Evolutionary conservation across 1,140 invertebrate species (phyloP).

Genomic region (Micrasema minimum): DNA sequence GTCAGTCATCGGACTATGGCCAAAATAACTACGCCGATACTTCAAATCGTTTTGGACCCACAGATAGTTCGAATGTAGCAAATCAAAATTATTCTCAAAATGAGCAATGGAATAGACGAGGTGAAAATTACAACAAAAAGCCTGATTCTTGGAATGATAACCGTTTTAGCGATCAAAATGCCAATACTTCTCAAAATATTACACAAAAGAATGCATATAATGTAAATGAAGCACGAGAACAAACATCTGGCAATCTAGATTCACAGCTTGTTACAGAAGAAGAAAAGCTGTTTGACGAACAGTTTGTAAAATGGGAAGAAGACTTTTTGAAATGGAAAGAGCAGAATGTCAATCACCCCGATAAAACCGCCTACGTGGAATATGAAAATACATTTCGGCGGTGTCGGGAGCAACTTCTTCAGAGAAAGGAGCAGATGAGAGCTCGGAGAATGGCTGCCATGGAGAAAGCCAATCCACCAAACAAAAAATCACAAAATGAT

Average conservation of each 20-base stretch:
- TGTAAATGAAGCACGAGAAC: too few species aligned
- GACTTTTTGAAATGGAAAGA: conserved; percentile 87
- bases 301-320: conserved; percentile 86
- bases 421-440: conserved; percentile 82
- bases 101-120: not conserved
- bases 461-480: conserved; percentile 20
- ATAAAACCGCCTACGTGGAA: conserved; percentile 82
- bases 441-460: conserved; percentile 66
- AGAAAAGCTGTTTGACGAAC: conserved; percentile 82
- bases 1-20: not conserved
- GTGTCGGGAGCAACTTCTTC: conserved; percentile 79
- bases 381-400: conserved; percentile 87
- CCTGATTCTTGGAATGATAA: conserved; percentile 16
- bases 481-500: not conserved
- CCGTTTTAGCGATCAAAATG: conserved; percentile 35
- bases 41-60: not conserved
- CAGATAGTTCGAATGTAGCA: not conserved
- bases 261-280: conserved; percentile 68
- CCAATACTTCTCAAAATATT: not conserved
- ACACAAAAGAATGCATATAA: not conserved
- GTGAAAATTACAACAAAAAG: conserved; percentile 2
- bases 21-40: conserved; percentile 5
- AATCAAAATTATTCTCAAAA: conserved; percentile 1
- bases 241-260: too few species aligned
- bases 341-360: conserved; percentile 86